Conservation (phyloP, 2,797 vertebrate genomes). For the Sphaeramia orbicularis region DNA sequence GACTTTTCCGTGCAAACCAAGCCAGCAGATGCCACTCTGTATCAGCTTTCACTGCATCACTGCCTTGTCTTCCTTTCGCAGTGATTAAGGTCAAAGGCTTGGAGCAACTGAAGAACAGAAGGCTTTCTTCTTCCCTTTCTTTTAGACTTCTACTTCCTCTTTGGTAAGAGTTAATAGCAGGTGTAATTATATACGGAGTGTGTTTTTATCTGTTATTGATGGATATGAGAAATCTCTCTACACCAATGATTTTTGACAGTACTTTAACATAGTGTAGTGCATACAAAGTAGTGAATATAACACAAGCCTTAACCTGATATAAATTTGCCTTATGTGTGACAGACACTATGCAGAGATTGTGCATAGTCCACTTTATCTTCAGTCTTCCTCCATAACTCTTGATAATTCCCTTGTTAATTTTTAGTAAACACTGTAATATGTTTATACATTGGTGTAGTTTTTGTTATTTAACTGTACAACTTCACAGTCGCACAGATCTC, state of each 20-base stretch:
- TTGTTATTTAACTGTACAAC: neutral
- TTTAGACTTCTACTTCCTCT: slow-evolving; percentile 19
- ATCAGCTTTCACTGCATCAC: slow-evolving; percentile 25
- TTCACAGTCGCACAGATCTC: neutral
- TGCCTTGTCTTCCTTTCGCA: slow-evolving; percentile 3
- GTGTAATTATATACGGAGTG: neutral
- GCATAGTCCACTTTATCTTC: neutral
- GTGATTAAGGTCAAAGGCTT: slow-evolving; percentile 32
- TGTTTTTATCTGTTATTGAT: neutral
- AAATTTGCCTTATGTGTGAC: neutral
- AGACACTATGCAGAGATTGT: neutral
- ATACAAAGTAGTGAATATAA: neutral
- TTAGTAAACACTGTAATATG: neutral
- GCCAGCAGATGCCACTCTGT: slow-evolving; percentile 15
- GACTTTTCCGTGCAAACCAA: neutral
- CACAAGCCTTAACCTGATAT: slow-evolving; percentile 2
- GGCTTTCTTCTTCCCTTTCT: neutral
- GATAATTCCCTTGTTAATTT: neutral
- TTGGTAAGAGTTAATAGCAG: slow-evolving; percentile 6
- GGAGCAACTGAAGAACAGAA: slow-evolving; percentile 16
- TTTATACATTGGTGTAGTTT: neutral
- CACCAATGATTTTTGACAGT: neutral
- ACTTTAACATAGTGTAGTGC: neutral
- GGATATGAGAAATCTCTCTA: neutral
- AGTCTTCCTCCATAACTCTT: neutral